These are phyloP conservation scores for Coelopa frigida DNA, from an alignment of 1,140 invertebrate genomes.

Conservation along the genomic window DNA sequence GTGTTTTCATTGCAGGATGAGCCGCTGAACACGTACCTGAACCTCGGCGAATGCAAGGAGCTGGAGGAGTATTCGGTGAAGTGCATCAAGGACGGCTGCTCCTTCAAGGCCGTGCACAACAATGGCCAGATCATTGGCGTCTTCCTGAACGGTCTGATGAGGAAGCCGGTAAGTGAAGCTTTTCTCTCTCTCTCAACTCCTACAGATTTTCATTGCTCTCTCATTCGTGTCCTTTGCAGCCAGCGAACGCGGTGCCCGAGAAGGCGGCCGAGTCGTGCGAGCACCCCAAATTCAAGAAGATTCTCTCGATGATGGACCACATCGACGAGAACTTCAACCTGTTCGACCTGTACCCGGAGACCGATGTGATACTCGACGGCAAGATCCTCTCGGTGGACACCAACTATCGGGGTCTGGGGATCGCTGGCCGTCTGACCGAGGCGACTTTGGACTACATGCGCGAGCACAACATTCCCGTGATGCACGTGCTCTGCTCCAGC, in stretches of 20 bases:
- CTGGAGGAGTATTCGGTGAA: constrained; percentile 56
- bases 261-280: constrained; percentile 42
- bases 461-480: constrained; percentile 28
- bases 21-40: constrained; percentile 54
- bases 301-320: constrained; percentile 50
- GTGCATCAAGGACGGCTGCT: constrained; percentile 51
- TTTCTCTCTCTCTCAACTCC: too few species aligned
- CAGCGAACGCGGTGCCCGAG: constrained; percentile 11
- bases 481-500: constrained; percentile 57
- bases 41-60: constrained; percentile 52
- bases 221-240: constrained; percentile 2
- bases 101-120: constrained; percentile 53
- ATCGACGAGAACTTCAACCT: constrained; percentile 50
- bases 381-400: constrained; percentile 58
- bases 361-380: constrained; percentile 51
- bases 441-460: constrained; percentile 46
- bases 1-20: constrained; percentile 54
- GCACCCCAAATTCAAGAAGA: constrained; percentile 55
- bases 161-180: constrained; percentile 27
- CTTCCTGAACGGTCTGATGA: constrained; percentile 34
- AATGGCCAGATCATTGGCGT: constrained; percentile 56
- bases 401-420: constrained; percentile 55
- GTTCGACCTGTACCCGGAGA: constrained; percentile 49
- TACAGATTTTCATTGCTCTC: neutral
- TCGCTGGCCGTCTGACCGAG: constrained; percentile 54